Evolutionary conservation across 2,113 vertebrate species (phyloP), one percentile per base, ranked within the genome.

Genomic region (Pygoscelis antarcticus): DNA sequence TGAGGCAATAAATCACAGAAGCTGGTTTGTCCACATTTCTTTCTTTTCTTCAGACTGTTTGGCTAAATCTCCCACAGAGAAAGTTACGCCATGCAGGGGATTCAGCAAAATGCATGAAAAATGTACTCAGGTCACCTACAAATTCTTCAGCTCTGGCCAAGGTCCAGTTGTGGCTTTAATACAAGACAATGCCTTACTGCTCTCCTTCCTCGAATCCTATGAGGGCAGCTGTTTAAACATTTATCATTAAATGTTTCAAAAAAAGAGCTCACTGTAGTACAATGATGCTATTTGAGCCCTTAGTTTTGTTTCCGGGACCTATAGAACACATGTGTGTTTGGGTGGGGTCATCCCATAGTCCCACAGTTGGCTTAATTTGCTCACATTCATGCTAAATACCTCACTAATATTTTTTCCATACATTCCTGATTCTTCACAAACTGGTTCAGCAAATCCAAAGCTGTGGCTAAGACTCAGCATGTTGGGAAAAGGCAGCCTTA

Each of bases 11-110:
- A 98, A 97, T 98, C 95, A 97, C 62, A 85, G 87, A 94, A 98
- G 97, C 98, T 98, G 97, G 98, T 98, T 98, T 96, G 96, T 96
- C 98, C 96, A 92, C 98, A 98, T 98, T 98, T 97, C 97, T 98
- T 97, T 95, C 89, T 96, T 98, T 98, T 98, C 98, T 97, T 98
- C 94, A 85, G 57, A 64, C 65, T 83, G 97, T 95, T 96, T 97
- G 96, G 94, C 92, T 94, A 96, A 98, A 95, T 98, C 98, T 98
- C 98, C 98, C 97, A 95, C 97, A 49, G 96, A 98, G 98, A 98
- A 96, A 93, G 96, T 98, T 98, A 95, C 93, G 21, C 95, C 96
- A 96, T 76, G 95, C 93, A 91, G 97, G 89, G 87, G 94, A 97
- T 96, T 97, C 92, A 96, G 71, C 76, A 97, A 96, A 98, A 98